Base-by-base conservation (phyloP, 2,113 vertebrate species). In the Chrysochloris asiatica region DNA sequence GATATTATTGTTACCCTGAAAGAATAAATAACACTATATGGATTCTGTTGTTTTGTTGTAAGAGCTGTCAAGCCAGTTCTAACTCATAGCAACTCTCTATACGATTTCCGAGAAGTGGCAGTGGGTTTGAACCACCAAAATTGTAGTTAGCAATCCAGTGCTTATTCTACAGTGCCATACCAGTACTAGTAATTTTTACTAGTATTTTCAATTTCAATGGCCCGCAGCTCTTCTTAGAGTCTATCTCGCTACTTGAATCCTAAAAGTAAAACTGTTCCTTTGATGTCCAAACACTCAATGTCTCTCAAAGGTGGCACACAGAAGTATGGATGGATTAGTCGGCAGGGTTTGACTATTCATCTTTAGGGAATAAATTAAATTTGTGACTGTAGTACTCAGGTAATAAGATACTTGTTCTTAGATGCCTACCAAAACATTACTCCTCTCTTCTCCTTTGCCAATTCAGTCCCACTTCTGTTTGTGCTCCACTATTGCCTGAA, bases 1-100 rank as follows among this genome's bases (percentile, higher is more conserved):
- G 38, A 72, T 88, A 45, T 56, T 63, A 47, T 85, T 92, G 88
- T 83, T 91, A 86, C 36, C 36, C 28, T 36, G 10, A 76, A 77
- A 30, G 22, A 65, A 54, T 90, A 72, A 80, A 56, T 84, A 28
- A 41, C 10, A 48, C 45, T 24, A 26, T 50, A 83, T n/a, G n/a
- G n/a, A n/a, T n/a, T n/a, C n/a, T n/a, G n/a, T n/a, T n/a, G n/a
- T n/a, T n/a, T n/a, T n/a, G n/a, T n/a, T n/a, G n/a, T n/a, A n/a
- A n/a, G n/a, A n/a, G n/a, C n/a, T n/a, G n/a, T n/a, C n/a, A n/a
- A n/a, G n/a, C n/a, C n/a, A n/a, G n/a, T n/a, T n/a, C n/a, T n/a
- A n/a, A n/a, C n/a, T n/a, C n/a, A n/a, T n/a, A n/a, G n/a, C n/a
- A n/a, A n/a, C n/a, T n/a, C n/a, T n/a, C n/a, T n/a, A n/a, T n/a